Conservation (phyloP, 1,140 invertebrate genomes). For the Daktulosphaira vitifoliae region DNA sequence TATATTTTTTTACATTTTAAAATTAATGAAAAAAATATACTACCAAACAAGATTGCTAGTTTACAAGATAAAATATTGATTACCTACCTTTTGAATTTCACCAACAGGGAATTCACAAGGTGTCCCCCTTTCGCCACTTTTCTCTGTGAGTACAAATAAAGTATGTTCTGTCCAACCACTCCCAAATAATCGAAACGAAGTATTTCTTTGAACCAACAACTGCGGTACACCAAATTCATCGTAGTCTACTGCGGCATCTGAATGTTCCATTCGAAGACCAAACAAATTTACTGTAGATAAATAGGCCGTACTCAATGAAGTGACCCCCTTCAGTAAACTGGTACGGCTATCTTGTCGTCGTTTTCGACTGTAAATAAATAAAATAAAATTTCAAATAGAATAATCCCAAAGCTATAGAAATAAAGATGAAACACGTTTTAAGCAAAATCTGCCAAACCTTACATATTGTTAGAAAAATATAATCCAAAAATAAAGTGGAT, state of each 20-base stretch:
- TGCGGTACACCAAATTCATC: slow-evolving; percentile 57
- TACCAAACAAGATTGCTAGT: neutral
- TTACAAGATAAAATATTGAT: neutral
- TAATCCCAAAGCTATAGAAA: too few relatives aligned
- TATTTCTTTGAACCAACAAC: slow-evolving; percentile 51
- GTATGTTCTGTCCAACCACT: slow-evolving; percentile 55
- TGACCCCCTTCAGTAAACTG: slow-evolving; percentile 4
- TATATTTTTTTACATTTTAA: too few relatives aligned
- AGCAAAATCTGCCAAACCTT: too few relatives aligned
- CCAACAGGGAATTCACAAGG: slow-evolving; percentile 46
- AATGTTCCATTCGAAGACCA: slow-evolving; percentile 34
- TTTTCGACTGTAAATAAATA: neutral
- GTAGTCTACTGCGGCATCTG: slow-evolving; percentile 40
- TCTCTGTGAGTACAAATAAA: slow-evolving; percentile 60
- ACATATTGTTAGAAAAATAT: too few relatives aligned
- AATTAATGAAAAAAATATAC: too few relatives aligned
- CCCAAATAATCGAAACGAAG: slow-evolving; percentile 66
- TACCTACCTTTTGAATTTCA: slow-evolving; percentile 18
- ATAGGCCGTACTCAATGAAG: neutral
- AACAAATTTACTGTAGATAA: slow-evolving; percentile 14
- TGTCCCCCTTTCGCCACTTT: slow-evolving; percentile 45
- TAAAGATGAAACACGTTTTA: too few relatives aligned
- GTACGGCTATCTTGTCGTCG: neutral
- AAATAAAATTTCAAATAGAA: neutral
- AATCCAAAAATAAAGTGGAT: too few relatives aligned